These are phyloP conservation scores for Remorina albescens DNA, from an alignment of 2,797 vertebrate genomes.

Conservation along the genomic window DNA sequence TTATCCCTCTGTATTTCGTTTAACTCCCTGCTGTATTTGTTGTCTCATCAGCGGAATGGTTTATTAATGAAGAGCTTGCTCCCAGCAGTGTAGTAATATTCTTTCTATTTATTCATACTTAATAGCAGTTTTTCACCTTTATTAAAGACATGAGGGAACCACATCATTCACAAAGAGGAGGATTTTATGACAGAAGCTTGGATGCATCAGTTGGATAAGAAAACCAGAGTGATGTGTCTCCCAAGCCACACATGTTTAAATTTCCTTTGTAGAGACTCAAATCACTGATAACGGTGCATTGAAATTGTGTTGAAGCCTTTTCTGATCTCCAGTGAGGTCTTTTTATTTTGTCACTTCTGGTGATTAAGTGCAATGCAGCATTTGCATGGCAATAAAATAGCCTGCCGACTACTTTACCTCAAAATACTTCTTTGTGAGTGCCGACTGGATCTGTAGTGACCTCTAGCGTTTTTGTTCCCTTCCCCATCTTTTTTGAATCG, in stretches of 20 bases:
- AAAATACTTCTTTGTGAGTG: conserved; percentile 6
- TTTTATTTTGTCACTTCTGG: conserved; percentile 27
- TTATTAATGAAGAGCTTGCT: conserved; percentile 56
- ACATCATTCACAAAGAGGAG: too few relatives aligned
- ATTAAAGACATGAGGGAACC: conserved; percentile 38
- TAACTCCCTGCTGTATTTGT: conserved; percentile 47
- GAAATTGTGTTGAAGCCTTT: conserved; percentile 28
- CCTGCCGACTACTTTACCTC: conserved; percentile 2
- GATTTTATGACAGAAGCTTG: too few relatives aligned
- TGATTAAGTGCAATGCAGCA: neutral
- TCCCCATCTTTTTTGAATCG: neutral
- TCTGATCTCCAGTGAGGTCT: conserved; percentile 13
- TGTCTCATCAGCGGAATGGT: conserved; percentile 46
- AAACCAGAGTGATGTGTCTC: conserved; percentile 29
- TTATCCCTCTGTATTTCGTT: conserved; percentile 16
- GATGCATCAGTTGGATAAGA: conserved; percentile 35
- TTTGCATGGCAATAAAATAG: conserved; percentile 13
- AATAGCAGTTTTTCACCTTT: conserved; percentile 62
- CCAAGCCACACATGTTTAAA: conserved; percentile 30
- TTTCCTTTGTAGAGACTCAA: conserved; percentile 1
- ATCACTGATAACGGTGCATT: conserved; percentile 7
- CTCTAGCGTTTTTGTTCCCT: conserved; percentile 5
- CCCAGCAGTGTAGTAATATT: conserved; percentile 40
- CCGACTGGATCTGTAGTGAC: conserved; percentile 16
- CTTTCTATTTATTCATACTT: conserved; percentile 46